Evolutionary conservation across 2,113 vertebrate species (phyloP).

Genomic region (Thamnophis sirtalis): DNA sequence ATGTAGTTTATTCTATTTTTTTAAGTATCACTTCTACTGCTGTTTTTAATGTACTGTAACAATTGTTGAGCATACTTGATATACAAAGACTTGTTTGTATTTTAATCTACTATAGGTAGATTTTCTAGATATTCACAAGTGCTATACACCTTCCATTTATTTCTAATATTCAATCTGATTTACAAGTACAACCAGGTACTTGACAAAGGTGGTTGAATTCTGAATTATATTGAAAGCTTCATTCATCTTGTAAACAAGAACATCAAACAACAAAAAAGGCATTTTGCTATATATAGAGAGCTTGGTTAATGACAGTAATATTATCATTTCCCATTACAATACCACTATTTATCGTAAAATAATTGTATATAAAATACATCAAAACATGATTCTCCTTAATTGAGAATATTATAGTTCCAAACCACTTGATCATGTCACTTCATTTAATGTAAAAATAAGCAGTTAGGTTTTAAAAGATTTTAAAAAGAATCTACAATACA

Average conservation of each 20-base stretch:
- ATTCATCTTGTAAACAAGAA: background rate
- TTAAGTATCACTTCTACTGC: background rate
- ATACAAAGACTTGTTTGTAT: background rate
- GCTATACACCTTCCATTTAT: background rate
- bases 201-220: background rate
- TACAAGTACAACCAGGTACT: background rate
- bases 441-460: background rate
- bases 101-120: background rate
- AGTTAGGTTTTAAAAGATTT: background rate
- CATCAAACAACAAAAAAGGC: background rate
- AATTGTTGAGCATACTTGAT: background rate
- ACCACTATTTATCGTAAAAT: background rate
- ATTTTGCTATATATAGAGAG: background rate
- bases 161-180: background rate
- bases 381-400: background rate
- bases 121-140: background rate
- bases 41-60: background rate
- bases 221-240: background rate
- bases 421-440: background rate
- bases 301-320: background rate
- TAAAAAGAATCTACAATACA: background rate
- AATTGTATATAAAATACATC: background rate
- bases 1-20: background rate
- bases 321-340: background rate
- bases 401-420: background rate